phyloP scores from a whole-genome alignment of 2,113 vertebrate species.

The Platichthys stellatus region DNA sequence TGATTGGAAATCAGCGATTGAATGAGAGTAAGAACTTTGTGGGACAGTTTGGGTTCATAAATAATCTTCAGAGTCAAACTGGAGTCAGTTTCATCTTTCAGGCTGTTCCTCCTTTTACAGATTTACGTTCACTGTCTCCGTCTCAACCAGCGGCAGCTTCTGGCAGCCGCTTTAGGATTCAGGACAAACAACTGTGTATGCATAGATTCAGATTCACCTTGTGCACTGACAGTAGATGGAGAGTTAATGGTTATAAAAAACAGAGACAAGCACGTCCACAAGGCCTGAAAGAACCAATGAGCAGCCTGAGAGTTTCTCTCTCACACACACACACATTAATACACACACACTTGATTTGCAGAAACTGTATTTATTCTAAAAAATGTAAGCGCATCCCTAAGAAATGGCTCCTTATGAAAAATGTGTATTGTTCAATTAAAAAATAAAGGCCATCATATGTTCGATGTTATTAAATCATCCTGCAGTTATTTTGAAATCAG shows the following conservation, averaged over 20 bases:
- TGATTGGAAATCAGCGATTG: not conserved
- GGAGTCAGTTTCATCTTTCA: not conserved
- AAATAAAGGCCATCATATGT: too few relatives aligned
- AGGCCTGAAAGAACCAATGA: conserved; percentile 1
- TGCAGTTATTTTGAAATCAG: not conserved
- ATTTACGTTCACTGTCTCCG: not conserved
- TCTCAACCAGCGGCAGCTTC: not conserved
- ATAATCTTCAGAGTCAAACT: not conserved
- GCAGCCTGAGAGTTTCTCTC: not conserved
- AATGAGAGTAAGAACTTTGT: conserved; percentile 8
- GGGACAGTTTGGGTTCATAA: not conserved
- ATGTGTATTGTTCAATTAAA: too few relatives aligned
- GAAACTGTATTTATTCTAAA: not conserved
- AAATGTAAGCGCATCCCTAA: too few relatives aligned
- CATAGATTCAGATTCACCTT: conserved; percentile 35
- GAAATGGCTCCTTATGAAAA: too few relatives aligned
- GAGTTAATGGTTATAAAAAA: conserved; percentile 1
- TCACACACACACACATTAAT: too few relatives aligned
- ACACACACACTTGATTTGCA: not conserved
- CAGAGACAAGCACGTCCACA: not conserved
- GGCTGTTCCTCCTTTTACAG: not conserved
- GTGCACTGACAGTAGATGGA: conserved; percentile 28
- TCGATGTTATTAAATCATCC: not conserved
- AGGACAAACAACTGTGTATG: conserved; percentile 16
- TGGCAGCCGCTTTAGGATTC: not conserved